phyloP scores from a whole-genome alignment of 1,140 invertebrate genomes.

The Yoshiicerus persimilis region DNA sequence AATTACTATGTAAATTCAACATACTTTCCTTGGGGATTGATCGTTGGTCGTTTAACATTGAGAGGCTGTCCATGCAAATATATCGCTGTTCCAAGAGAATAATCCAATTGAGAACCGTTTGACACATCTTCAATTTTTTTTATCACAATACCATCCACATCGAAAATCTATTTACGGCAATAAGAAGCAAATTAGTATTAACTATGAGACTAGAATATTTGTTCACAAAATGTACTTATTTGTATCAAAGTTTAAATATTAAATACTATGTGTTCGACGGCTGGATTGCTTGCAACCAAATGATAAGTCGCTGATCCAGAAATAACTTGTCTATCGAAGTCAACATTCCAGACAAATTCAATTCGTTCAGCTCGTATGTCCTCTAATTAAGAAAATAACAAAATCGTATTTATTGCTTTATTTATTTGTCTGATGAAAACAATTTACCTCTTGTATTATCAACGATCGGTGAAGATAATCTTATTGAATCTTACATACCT shows the following conservation, averaged over 20 bases:
- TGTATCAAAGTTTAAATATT: neutral
- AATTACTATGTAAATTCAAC: neutral
- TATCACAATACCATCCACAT: slow-evolving; percentile 72
- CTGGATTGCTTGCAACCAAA: slow-evolving; percentile 51
- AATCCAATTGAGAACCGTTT: slow-evolving; percentile 63
- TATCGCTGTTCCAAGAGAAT: slow-evolving; percentile 63
- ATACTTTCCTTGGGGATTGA: neutral
- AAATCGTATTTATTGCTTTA: neutral
- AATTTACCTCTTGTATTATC: too few species aligned
- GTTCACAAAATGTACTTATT: too few species aligned
- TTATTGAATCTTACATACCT: slow-evolving; percentile 52
- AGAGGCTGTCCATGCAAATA: slow-evolving; percentile 71
- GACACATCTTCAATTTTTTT: slow-evolving; percentile 56
- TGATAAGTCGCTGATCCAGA: slow-evolving; percentile 55
- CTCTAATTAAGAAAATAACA: slow-evolving; percentile 57
- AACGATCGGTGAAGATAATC: too few species aligned
- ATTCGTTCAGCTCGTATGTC: slow-evolving; percentile 63
- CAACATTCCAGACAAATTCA: slow-evolving; percentile 65
- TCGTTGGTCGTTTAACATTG: neutral
- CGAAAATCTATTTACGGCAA: slow-evolving; percentile 51
- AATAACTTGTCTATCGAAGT: slow-evolving; percentile 57
- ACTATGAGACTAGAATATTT: neutral
- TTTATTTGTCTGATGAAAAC: too few species aligned
- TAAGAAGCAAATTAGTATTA: neutral
- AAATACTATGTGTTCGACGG: neutral